These are phyloP conservation scores for Sakesphorus luctuosus DNA, from an alignment of 2,113 vertebrate species.

Conservation along the genomic window DNA sequence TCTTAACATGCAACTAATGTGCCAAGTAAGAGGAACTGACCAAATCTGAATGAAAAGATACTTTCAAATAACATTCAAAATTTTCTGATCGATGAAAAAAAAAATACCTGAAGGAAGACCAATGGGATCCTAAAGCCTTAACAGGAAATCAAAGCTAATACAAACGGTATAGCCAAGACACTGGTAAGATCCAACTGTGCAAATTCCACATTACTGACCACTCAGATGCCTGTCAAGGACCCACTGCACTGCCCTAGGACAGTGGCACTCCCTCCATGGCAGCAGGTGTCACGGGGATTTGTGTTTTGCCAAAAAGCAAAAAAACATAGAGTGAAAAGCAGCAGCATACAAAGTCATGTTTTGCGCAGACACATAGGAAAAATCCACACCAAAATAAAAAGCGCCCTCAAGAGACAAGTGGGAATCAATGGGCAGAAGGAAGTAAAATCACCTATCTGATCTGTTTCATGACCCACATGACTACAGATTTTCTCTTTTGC, in stretches of 20 bases:
- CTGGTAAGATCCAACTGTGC: not conserved
- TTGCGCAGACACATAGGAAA: not conserved
- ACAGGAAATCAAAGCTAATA: not conserved
- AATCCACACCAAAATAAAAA: not conserved
- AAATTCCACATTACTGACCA: not conserved
- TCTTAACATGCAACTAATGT: not conserved
- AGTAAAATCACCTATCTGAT: not conserved
- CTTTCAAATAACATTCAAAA: not conserved
- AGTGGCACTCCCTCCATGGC: not conserved
- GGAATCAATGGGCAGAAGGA: not conserved
- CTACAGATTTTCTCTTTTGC: not conserved
- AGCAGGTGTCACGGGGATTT: not conserved
- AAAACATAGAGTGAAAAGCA: not conserved
- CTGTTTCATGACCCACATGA: not conserved
- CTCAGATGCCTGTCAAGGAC: not conserved
- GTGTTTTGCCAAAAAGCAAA: not conserved
- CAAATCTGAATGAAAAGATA: not conserved
- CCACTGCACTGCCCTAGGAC: not conserved
- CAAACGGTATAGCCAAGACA: not conserved
- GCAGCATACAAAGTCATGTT: fast-evolving
- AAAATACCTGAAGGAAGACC: not conserved
- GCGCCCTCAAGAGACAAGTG: not conserved
- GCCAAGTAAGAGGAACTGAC: not conserved
- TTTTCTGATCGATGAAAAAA: not conserved
- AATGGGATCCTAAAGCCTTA: not conserved